Percentiles rank a stretch among this genome's conserved stretches.
Evolutionary conservation across 1,140 invertebrate species (phyloP).

Genomic region (Ooceraea biroi): DNA sequence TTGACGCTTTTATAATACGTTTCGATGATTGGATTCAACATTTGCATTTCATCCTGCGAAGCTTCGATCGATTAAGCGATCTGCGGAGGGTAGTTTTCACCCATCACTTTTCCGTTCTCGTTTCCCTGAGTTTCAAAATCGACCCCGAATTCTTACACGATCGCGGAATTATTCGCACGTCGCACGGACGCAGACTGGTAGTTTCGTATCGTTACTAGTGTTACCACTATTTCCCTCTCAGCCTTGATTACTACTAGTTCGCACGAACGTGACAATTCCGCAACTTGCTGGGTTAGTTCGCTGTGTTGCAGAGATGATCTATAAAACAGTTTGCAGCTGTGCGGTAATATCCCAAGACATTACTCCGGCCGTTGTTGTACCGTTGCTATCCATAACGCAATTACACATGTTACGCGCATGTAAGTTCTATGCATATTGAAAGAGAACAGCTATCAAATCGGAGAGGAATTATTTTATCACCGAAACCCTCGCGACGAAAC

Average conservation of each 20-base stretch:
- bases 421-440: not conserved
- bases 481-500: too few relatives aligned
- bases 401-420: not conserved
- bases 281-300: slow-evolving; percentile 39
- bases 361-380: not conserved
- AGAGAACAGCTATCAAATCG: not conserved
- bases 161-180: slow-evolving; percentile 1
- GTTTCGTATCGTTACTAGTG: not conserved
- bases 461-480: not conserved
- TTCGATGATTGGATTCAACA: not conserved
- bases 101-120: not conserved
- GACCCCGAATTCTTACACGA: not conserved
- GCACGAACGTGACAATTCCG: slow-evolving; percentile 44
- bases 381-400: not conserved
- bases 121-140: too few relatives aligned
- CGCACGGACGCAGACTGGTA: not conserved
- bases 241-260: slow-evolving; percentile 42
- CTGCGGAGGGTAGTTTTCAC: too few relatives aligned
- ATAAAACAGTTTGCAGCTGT: slow-evolving; percentile 28
- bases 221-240: not conserved
- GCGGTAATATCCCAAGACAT: not conserved
- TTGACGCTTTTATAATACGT: not conserved
- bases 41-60: not conserved
- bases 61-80: not conserved
- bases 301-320: slow-evolving; percentile 29